Evolutionary conservation across 2,888 invertebrate species (phyloP), one percentile per base, ranked within the genome.

Genomic region (Caenorhabditis afra): DNA sequence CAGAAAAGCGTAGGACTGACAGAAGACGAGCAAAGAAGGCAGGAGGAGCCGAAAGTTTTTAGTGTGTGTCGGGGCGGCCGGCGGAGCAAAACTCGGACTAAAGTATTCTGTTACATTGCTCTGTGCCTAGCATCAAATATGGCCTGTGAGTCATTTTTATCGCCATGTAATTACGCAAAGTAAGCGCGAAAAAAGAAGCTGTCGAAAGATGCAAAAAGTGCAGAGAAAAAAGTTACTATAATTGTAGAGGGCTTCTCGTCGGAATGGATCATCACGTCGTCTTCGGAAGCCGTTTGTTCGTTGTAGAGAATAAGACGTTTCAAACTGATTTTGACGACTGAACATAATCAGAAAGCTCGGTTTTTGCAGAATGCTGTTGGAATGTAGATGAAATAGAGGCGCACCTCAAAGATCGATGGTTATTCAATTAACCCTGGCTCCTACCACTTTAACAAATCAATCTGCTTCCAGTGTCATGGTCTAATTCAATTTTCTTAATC

Each of bases 21-120:
- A 23, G 23, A 44, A 20, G 35, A 22, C 52, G 29, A 37, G 47
- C 37, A 37, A 70, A 44, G 37, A 16, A 61, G n/a, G n/a, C n/a
- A n/a, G n/a, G 39, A 39, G 29, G 62, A 62, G 57, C 71, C 49
- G 49, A 71, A 70, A 70, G 53, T 70, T 61, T 53, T 70, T 61
- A 53, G 70, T 61, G 37, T 20, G 23, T 12, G 29, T 29, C 29
- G 29, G 7, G 7, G 29, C 4, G 29, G 29, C 4, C 44, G 62
- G 41, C 45, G 22, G 37, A 47, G 44, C 50, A 18, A 64, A 64
- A 44, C 29, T 39, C n/a, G 53, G 55, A 16, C 49, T 18, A 71
- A 57, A 73, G 73, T 73, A 73, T 73, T 73, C 37, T 73, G 64
- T 73, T 73, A 64, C 73, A 73, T 57, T 62, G 37, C 41, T 53